These are phyloP conservation scores for Crenuchus spilurus DNA, from an alignment of 2,797 vertebrate genomes.

Conservation along the genomic window DNA sequence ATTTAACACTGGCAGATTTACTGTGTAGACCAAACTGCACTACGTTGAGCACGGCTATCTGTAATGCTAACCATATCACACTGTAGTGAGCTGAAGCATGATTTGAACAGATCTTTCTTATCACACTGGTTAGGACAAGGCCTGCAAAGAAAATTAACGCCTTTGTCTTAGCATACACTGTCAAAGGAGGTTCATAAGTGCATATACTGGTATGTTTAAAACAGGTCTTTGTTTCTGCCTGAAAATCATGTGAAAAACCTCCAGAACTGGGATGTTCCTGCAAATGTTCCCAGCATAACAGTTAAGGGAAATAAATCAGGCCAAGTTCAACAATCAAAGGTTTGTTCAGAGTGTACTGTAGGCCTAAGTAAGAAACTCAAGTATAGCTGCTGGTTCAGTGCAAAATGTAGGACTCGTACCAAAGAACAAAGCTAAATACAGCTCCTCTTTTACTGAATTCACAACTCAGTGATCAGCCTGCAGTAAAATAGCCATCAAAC, in stretches of 20 bases:
- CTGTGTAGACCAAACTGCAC: too few relatives aligned
- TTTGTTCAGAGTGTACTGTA: background rate
- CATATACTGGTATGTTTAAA: background rate
- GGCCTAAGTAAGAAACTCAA: background rate
- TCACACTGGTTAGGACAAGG: background rate
- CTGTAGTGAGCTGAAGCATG: background rate
- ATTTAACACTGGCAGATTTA: too few relatives aligned
- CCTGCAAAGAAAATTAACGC: background rate
- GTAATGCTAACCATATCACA: too few relatives aligned
- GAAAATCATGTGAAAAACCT: background rate
- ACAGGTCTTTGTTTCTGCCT: background rate
- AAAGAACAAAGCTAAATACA: background rate
- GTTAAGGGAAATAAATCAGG: background rate
- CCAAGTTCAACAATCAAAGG: conserved; percentile 9
- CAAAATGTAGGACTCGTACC: background rate
- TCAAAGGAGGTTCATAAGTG: background rate
- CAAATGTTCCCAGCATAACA: background rate
- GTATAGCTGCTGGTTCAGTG: background rate
- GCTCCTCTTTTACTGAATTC: background rate
- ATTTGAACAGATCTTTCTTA: background rate
- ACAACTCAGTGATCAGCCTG: background rate
- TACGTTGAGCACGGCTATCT: too few relatives aligned
- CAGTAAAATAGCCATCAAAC: background rate
- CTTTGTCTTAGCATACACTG: background rate
- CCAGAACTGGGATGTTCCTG: background rate